Percentiles rank a stretch among this genome's conserved stretches.
Evolutionary conservation across 2,113 vertebrate species (phyloP).

Genomic region (Sander vitreus): DNA sequence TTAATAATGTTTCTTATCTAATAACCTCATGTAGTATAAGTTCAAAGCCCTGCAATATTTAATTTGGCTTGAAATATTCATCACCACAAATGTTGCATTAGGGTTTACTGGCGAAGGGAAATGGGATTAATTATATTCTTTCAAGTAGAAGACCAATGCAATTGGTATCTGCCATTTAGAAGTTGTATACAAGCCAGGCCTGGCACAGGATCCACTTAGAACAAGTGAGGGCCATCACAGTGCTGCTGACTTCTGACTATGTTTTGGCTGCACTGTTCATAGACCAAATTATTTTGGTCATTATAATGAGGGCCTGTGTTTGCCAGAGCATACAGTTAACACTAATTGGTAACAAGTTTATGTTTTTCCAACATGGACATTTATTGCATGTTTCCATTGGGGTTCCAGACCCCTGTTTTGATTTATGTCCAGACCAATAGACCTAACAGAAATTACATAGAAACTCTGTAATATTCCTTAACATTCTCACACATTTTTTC

Average conservation of each 20-base stretch:
- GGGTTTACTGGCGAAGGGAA: conserved; percentile 1
- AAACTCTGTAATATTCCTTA: background rate
- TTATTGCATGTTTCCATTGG: conserved; percentile 54
- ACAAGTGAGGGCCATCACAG: conserved; percentile 55
- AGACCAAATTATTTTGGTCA: conserved; percentile 67
- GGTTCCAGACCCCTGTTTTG: conserved; percentile 29
- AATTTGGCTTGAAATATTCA: conserved; percentile 17
- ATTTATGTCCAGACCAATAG: conserved; percentile 45
- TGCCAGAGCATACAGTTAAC: conserved; percentile 72
- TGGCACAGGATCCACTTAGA: conserved; percentile 32
- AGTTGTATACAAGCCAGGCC: conserved; percentile 31
- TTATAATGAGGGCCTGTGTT: conserved; percentile 64
- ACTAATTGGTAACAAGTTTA: conserved; percentile 74
- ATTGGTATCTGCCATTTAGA: conserved; percentile 26
- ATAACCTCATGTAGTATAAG: background rate
- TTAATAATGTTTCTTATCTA: conserved; percentile 8
- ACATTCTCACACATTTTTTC: background rate
- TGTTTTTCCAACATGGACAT: conserved; percentile 69
- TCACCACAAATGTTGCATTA: background rate
- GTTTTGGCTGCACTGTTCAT: conserved; percentile 58
- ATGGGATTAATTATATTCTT: conserved; percentile 35
- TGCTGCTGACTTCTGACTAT: conserved; percentile 56
- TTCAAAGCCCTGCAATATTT: conserved; percentile 20
- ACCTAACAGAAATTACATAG: conserved; percentile 10
- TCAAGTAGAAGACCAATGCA: background rate